Base-by-base conservation (phyloP, 2,888 invertebrate species). In the Andrena dorsata region DNA sequence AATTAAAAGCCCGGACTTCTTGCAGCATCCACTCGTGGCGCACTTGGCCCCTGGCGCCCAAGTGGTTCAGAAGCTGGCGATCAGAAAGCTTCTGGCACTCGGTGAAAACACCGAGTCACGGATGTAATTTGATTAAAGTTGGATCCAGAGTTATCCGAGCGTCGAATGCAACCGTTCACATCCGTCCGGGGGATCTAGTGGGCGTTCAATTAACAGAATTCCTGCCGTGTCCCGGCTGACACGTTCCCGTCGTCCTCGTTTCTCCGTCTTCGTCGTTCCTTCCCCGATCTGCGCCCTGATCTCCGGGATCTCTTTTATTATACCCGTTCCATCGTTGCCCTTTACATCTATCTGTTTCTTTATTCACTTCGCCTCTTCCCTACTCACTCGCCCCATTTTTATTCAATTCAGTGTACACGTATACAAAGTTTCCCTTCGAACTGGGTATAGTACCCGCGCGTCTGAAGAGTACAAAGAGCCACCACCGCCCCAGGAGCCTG, bases 121-220 rank as follows among this genome's bases (percentile, higher is more conserved):
- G 85, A 78, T 86, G 85, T 86, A 89, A 89, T 91, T 90, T 87
- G 87, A 90, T 89, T 88, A 88, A 91, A 88, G 86, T 89, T 84
- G 80, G 81, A 81, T 87, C 76, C 76, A 68, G 74, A 89, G 88
- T 88, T 87, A 86, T 88, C 84, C 85, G 74, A 77, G 82, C 79
- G 84, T 82, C 86, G 81, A 84, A 84, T 79, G 87, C 85, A 80
- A 88, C 83, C 85, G 75, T 83, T 85, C 83, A 82, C 85, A 84
- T 88, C 80, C 84, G 77, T 80, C 78, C 68, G 20, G 82, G 76
- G 82, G 77, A 86, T 88, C 82, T 68, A 69, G 83, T 81, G 77
- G 84, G 81, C 70, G 87, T 89, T 91, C 86, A 89, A 90, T 90
- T 88, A 91, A 89, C 86, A 86, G 86, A 88, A 90, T 90, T 90